These are phyloP conservation scores for Adrianichthys oophorus DNA, from an alignment of 2,797 vertebrate genomes.

Conservation along the genomic window DNA sequence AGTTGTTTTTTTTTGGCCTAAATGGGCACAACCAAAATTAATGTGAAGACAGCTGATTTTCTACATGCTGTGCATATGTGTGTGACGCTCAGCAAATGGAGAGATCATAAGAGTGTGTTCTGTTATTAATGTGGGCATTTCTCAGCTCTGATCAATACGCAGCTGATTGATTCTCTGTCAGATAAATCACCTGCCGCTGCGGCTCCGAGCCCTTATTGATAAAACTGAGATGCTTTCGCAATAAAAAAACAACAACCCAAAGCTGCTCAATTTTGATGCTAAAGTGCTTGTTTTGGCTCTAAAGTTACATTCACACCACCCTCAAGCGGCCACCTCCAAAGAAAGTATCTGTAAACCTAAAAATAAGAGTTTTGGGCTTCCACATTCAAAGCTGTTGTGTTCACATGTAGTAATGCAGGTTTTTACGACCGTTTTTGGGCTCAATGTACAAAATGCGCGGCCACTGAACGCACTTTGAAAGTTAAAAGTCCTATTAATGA, in stretches of 20 bases:
- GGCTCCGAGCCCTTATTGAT: conserved; percentile 22
- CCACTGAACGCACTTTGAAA: no score
- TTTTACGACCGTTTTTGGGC: no score
- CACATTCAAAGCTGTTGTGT: no score
- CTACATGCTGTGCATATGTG: background rate
- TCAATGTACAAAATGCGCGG: no score
- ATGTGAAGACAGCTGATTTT: background rate
- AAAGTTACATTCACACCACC: no score
- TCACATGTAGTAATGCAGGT: no score
- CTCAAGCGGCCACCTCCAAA: no score
- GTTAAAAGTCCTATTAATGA: no score
- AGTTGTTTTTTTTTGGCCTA: background rate
- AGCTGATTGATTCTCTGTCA: conserved; percentile 28
- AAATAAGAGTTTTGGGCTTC: no score
- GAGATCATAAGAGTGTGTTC: background rate
- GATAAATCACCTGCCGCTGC: conserved; percentile 38
- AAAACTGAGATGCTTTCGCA: background rate
- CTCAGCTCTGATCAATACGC: conserved; percentile 34
- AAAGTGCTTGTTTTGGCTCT: no score
- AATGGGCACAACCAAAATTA: background rate
- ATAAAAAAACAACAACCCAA: background rate
- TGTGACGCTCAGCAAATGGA: background rate
- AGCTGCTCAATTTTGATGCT: no score
- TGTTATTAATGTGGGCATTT: conserved; percentile 13
- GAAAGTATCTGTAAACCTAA: no score